Percentiles rank a stretch among this genome's conserved stretches.
Conservation (phyloP, 1,140 invertebrate species). For the Drosophila sulfurigaster region DNA sequence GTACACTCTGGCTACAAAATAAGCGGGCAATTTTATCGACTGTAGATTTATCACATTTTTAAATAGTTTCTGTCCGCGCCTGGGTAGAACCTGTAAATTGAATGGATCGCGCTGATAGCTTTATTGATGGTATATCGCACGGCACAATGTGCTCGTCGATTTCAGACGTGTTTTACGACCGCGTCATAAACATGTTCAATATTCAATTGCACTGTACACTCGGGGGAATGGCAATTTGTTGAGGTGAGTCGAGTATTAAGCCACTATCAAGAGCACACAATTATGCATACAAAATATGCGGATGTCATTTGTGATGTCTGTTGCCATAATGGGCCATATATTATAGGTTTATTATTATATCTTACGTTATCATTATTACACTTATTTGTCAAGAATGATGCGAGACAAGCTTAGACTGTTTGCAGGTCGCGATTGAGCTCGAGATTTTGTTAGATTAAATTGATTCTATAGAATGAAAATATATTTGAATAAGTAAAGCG, state of each 20-base stretch:
- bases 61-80: constrained; percentile 56
- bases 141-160: background rate
- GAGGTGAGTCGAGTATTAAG: constrained; percentile 2
- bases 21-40: constrained; percentile 60
- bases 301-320: constrained; percentile 22
- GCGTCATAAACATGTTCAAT: constrained; percentile 20
- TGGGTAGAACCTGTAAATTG: constrained; percentile 32
- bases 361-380: constrained; percentile 1
- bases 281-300: constrained; percentile 36
- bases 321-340: constrained; percentile 12
- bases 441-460: background rate
- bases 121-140: constrained; percentile 32
- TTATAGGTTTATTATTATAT: background rate
- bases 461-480: too few relatives aligned
- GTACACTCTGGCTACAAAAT: constrained; percentile 44
- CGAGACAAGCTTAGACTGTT: background rate
- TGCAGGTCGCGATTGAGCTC: background rate
- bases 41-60: constrained; percentile 73
- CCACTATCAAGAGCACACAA: constrained; percentile 33
- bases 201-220: constrained; percentile 12
- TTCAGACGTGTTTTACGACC: constrained; percentile 20
- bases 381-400: too few relatives aligned
- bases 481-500: too few relatives aligned
- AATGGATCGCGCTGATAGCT: constrained; percentile 57
- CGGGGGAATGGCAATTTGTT: constrained; percentile 19